phyloP scores from a whole-genome alignment of 2,888 invertebrate genomes.

The Ophonus ardosiacus region DNA sequence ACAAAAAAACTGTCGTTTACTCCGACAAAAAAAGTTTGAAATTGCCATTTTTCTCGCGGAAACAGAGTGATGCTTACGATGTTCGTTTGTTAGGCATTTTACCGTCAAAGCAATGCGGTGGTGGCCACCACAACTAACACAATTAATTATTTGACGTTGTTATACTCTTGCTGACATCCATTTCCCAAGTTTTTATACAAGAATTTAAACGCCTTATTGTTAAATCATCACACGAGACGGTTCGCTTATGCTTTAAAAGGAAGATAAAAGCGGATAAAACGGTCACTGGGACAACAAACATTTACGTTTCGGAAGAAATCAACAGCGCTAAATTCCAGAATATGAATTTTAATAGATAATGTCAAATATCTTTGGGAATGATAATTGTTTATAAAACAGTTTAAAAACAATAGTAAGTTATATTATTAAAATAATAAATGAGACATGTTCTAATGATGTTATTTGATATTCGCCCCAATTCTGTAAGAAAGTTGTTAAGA shows the following conservation, averaged over 20 bases:
- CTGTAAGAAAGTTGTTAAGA: too few relatives aligned
- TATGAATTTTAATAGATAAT: background rate
- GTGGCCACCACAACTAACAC: slow-evolving; percentile 27
- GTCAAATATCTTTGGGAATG: background rate
- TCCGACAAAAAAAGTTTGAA: slow-evolving; percentile 44
- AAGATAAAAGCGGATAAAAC: background rate
- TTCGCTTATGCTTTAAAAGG: background rate
- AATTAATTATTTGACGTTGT: slow-evolving; percentile 54
- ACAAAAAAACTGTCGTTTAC: slow-evolving; percentile 37
- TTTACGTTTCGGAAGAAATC: background rate
- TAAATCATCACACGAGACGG: background rate
- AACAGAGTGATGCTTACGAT: slow-evolving; percentile 36
- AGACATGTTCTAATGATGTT: too few relatives aligned
- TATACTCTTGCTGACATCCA: slow-evolving; percentile 42
- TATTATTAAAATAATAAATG: too few relatives aligned
- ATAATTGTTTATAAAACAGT: too few relatives aligned
- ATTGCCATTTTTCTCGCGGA: slow-evolving; percentile 50
- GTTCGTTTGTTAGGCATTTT: slow-evolving; percentile 35
- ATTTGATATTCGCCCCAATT: too few relatives aligned
- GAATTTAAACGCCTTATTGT: slow-evolving; percentile 34
- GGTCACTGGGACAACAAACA: background rate
- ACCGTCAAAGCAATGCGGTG: background rate
- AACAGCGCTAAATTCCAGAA: background rate
- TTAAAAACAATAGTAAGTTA: too few relatives aligned
- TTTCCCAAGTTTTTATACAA: slow-evolving; percentile 45